Evolutionary conservation across 1,140 invertebrate genomes (phyloP).

Genomic region (Antheraea mylitta): DNA sequence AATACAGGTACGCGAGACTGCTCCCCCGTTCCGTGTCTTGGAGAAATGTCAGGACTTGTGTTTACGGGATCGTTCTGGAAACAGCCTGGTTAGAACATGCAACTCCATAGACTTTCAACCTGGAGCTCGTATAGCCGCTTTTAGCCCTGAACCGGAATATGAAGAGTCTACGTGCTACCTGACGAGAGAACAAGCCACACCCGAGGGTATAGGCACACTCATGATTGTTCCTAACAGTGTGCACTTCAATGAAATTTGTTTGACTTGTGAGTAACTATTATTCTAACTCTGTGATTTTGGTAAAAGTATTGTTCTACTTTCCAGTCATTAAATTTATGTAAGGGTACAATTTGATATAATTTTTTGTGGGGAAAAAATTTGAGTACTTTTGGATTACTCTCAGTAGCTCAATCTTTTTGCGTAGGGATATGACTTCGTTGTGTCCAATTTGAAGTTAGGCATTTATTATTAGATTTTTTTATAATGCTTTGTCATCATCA

Average conservation of each 20-base stretch:
- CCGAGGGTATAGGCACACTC: slow-evolving; percentile 91
- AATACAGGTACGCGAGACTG: slow-evolving; percentile 85
- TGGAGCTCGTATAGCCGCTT: slow-evolving; percentile 89
- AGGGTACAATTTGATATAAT: too few species aligned
- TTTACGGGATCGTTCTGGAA: slow-evolving; percentile 88
- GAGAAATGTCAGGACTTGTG: slow-evolving; percentile 93
- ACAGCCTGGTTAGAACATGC: slow-evolving; percentile 89
- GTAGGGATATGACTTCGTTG: too few species aligned
- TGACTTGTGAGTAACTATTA: slow-evolving; percentile 85
- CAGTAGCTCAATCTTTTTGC: too few species aligned
- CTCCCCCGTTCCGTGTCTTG: slow-evolving; percentile 90
- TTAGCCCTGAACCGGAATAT: slow-evolving; percentile 90
- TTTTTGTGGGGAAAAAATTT: too few species aligned
- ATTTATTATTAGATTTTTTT: too few species aligned
- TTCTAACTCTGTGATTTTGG: background rate
- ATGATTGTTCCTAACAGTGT: slow-evolving; percentile 92
- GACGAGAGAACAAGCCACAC: slow-evolving; percentile 88
- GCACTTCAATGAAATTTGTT: slow-evolving; percentile 93
- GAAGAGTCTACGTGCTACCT: slow-evolving; percentile 95
- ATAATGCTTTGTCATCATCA: too few species aligned
- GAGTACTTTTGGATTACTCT: too few species aligned
- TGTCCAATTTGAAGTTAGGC: too few species aligned
- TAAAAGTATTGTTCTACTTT: background rate
- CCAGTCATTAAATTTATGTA: background rate
- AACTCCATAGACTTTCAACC: slow-evolving; percentile 95